Percentiles rank a stretch among this genome's conserved stretches.
These are phyloP conservation scores for Thaleichthys pacificus DNA, from an alignment of 2,797 vertebrate species.

Conservation along the genomic window DNA sequence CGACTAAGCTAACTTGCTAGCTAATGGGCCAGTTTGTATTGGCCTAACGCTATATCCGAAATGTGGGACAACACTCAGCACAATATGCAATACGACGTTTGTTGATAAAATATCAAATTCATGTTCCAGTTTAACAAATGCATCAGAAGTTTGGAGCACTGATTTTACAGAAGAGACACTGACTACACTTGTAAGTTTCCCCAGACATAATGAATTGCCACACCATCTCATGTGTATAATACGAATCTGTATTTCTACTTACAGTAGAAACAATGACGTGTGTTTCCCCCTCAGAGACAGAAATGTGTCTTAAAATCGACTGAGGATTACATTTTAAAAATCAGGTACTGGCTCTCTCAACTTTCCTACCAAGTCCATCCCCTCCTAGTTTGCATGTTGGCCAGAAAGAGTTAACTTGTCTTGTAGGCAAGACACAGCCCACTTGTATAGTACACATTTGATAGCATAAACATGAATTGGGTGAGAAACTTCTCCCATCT, in stretches of 20 bases:
- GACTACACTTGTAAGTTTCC: slow-evolving; percentile 56
- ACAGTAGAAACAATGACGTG: not conserved
- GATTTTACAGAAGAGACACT: slow-evolving; percentile 54
- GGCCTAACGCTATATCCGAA: too few relatives aligned
- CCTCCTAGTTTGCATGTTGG: not conserved
- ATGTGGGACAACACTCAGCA: not conserved
- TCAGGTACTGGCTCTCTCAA: slow-evolving; percentile 57
- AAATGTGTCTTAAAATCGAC: slow-evolving; percentile 58
- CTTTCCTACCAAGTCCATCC: not conserved
- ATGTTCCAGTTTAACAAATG: slow-evolving; percentile 68
- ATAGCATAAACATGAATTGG: not conserved
- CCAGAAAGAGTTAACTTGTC: not conserved
- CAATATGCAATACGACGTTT: too few relatives aligned
- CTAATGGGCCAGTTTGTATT: not conserved
- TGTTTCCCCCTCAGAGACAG: slow-evolving; percentile 54
- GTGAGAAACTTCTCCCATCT: not conserved
- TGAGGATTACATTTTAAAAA: slow-evolving; percentile 63
- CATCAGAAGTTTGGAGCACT: slow-evolving; percentile 66
- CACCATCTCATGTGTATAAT: not conserved
- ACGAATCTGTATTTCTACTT: not conserved
- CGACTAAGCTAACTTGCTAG: not conserved
- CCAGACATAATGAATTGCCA: not conserved
- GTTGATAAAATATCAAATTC: not conserved
- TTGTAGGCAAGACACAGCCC: not conserved
- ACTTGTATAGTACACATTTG: not conserved